Evolutionary conservation across 2,888 invertebrate species (phyloP).

Genomic region (Drosophila silvestris): DNA sequence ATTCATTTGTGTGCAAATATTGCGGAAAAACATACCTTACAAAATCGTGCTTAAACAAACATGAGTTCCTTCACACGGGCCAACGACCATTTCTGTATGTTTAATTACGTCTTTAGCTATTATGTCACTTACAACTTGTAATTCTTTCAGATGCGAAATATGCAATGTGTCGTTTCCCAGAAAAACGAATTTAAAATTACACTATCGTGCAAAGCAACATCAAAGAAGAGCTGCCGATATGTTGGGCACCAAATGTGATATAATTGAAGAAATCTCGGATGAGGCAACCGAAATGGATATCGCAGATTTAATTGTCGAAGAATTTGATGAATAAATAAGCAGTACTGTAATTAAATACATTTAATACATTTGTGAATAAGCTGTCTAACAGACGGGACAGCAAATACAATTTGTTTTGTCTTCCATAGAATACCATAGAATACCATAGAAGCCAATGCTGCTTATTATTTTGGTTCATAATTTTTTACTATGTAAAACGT

Average conservation of each 20-base stretch:
- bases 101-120: not conserved
- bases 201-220: conserved; percentile 62
- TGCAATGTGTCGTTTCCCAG: conserved; percentile 55
- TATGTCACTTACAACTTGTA: conserved; percentile 21
- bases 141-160: conserved; percentile 49
- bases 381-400: not conserved
- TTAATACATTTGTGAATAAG: not conserved
- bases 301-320: conserved; percentile 4
- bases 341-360: not conserved
- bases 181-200: conserved; percentile 50
- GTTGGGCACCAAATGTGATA: not conserved
- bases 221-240: conserved; percentile 42
- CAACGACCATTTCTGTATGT: conserved; percentile 45
- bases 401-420: not conserved
- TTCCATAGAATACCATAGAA: not conserved
- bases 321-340: conserved; percentile 14
- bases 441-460: not conserved
- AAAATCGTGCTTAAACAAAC: conserved; percentile 81
- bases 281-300: not conserved
- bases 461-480: not conserved
- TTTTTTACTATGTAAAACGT: not conserved
- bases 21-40: conserved; percentile 80
- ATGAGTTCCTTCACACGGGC: conserved; percentile 61
- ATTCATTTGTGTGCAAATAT: conserved; percentile 67
- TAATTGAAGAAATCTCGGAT: not conserved